phyloP scores from a whole-genome alignment of 2,797 vertebrate genomes.

The Peromyscus eremicus region DNA sequence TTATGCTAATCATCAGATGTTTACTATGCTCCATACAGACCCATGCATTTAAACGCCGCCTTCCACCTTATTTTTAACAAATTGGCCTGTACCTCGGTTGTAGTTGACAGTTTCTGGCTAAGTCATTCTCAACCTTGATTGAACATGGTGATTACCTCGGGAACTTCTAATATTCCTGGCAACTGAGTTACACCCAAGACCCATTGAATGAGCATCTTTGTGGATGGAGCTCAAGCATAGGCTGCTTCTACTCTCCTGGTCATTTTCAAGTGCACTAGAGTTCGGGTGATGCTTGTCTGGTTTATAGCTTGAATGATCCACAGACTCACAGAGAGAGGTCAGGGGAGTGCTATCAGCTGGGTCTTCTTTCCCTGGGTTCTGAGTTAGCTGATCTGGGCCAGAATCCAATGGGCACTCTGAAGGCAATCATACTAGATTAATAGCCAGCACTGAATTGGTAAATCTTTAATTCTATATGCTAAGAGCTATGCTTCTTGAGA shows the following conservation, averaged over 20 bases:
- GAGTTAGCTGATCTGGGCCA: neutral
- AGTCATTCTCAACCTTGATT: neutral
- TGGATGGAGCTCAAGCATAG: neutral
- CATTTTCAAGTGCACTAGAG: neutral
- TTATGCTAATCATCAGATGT: neutral
- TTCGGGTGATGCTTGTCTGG: neutral
- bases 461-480: neutral
- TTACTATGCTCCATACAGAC: neutral
- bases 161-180: neutral
- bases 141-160: neutral
- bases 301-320: neutral
- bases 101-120: neutral
- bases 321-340: neutral
- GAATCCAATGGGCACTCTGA: neutral
- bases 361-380: too few relatives aligned
- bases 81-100: neutral
- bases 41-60: neutral
- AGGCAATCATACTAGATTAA: neutral
- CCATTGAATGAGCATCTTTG: neutral
- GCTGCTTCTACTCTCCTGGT: neutral
- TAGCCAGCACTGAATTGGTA: neutral
- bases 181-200: neutral
- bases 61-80: neutral
- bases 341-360: fast-evolving
- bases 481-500: neutral